A percentile compares a stretch with the other conserved stretches of the same genome.
Conservation (phyloP, 2,888 invertebrate species). For the Aleiodes alternator region DNA sequence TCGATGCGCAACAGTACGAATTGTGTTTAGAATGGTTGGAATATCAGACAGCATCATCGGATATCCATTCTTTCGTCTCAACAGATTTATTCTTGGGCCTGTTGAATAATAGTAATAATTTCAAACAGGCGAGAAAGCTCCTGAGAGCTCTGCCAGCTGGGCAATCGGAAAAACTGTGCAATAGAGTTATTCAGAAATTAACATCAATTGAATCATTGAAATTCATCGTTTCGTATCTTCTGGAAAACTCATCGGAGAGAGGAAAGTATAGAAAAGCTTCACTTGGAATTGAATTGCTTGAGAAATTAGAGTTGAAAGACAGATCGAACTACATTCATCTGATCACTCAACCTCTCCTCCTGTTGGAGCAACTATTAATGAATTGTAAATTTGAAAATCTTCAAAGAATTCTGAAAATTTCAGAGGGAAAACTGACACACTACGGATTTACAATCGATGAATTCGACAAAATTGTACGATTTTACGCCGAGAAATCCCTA, state of each 20-base stretch:
- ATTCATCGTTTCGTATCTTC: constrained; percentile 81
- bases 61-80: constrained; percentile 78
- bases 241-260: constrained; percentile 76
- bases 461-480: constrained; percentile 83
- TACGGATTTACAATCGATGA: constrained; percentile 78
- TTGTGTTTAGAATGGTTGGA: constrained; percentile 84
- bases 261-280: constrained; percentile 80
- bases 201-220: constrained; percentile 80
- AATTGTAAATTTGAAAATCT: constrained; percentile 86
- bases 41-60: constrained; percentile 79
- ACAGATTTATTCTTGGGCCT: constrained; percentile 78
- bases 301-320: constrained; percentile 79
- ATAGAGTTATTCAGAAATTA: constrained; percentile 80
- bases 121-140: constrained; percentile 73
- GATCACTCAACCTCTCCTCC: constrained; percentile 83
- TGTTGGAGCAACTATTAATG: constrained; percentile 92
- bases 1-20: constrained; percentile 80
- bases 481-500: constrained; percentile 87
- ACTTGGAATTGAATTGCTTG: constrained; percentile 83
- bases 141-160: constrained; percentile 79
- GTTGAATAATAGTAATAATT: constrained; percentile 76
- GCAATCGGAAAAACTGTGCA: constrained; percentile 80
- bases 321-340: constrained; percentile 81
- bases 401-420: constrained; percentile 79
- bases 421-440: constrained; percentile 74